Percentiles rank a stretch among this genome's conserved stretches.
Evolutionary conservation across 2,888 invertebrate species (phyloP).

Genomic region (Calliphora vomitoria): DNA sequence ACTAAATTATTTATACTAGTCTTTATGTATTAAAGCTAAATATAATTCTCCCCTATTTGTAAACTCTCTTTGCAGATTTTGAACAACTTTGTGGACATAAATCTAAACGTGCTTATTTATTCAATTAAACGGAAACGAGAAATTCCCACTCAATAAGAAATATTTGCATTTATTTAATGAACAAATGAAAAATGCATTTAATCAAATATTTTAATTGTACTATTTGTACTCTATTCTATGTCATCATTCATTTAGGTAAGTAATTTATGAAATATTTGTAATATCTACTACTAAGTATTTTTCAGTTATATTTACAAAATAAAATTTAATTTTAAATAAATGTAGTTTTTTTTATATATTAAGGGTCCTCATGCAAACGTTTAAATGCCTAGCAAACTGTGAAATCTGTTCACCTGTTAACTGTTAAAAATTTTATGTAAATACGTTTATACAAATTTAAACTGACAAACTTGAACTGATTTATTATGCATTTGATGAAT

Average conservation of each 20-base stretch:
- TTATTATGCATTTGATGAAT: too few relatives aligned
- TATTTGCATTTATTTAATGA: not conserved
- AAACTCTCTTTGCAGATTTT: conserved; percentile 18
- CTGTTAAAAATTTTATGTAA: too few relatives aligned
- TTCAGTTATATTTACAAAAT: too few relatives aligned
- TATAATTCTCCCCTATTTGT: not conserved
- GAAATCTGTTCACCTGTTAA: too few relatives aligned
- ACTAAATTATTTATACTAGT: not conserved
- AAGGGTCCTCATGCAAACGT: too few relatives aligned
- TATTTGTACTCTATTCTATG: conserved; percentile 38
- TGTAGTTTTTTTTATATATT: too few relatives aligned
- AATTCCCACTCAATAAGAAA: not conserved
- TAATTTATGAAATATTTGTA: not conserved
- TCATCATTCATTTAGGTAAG: conserved; percentile 51
- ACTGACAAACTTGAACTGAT: too few relatives aligned
- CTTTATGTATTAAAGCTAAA: too few relatives aligned
- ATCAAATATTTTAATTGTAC: conserved; percentile 23
- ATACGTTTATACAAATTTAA: too few relatives aligned
- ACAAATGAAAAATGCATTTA: conserved; percentile 55
- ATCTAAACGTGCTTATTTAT: not conserved
- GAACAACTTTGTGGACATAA: not conserved
- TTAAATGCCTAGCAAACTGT: too few relatives aligned
- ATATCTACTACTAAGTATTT: too few relatives aligned
- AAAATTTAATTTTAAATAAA: too few relatives aligned
- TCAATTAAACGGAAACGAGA: not conserved